Evolutionary conservation across 2,797 vertebrate species (phyloP), one percentile per base, ranked within the genome.

Genomic region (Enteromius thamalakanensis): DNA sequence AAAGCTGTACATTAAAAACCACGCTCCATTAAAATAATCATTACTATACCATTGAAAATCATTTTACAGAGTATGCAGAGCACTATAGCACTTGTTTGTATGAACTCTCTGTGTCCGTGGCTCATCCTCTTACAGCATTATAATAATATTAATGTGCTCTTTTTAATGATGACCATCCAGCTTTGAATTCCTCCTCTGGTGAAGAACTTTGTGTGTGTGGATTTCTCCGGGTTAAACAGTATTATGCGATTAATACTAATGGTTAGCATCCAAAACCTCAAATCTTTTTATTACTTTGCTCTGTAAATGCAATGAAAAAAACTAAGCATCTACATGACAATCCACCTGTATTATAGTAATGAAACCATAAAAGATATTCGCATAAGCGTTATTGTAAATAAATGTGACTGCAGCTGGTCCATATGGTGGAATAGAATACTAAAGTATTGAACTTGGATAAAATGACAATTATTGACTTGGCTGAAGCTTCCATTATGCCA

Each of bases 291-390:
- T 60, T 23, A 4, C 21, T 51, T 15, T 12, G 26, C 58, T 74
- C 14, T 5, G 8, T 76, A 85, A 85, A 71, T 62, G 32, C 68
- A 85, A 37, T 15, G 21, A 79, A 51, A 64, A 42, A 69, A 53
- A 26, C 2, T 10, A 45, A 60, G 40, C 29, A 81, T 37, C 70
- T 76, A 12, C 15, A 62, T 76, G 65, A 68, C 70, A 86, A 80
- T 40, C 60, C 55, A 67, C 49, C 37, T 74, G 51, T 79, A 81
- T 51, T 76, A 53, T 70, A 68, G 34, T 76, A 85, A 75, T 76
- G 51, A 21, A 51, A 68, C 21, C 42, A 74, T 47, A 45, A 83
- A 84, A 64, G 32, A 65, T 76, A 51, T 55, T 85, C 0, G 3
- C 75, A 26, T 55, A 37, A 14, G 17, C 65, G 21, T 69, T n/a